These are phyloP conservation scores for Mesorhabditis spiculigera DNA, from an alignment of 2,888 invertebrate genomes.

Conservation along the genomic window DNA sequence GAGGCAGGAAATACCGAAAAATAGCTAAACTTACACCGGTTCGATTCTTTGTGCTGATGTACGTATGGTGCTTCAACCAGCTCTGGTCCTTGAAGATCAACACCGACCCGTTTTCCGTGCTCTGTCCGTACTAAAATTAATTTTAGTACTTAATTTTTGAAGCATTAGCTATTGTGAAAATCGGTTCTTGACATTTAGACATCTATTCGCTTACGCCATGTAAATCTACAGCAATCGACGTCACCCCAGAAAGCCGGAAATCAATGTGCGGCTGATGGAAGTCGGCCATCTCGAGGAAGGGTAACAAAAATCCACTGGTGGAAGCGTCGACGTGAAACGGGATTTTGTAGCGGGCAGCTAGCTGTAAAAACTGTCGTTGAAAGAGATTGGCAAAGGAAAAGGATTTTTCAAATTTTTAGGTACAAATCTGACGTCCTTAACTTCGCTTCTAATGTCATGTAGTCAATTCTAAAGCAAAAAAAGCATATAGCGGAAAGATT, in stretches of 20 bases:
- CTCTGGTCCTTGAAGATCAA: background rate
- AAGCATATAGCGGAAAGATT: background rate
- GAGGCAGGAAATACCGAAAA: too few relatives aligned
- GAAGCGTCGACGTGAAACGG: constrained; percentile 97
- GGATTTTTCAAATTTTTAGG: too few relatives aligned
- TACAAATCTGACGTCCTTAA: background rate
- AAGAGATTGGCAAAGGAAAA: too few relatives aligned
- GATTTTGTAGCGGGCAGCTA: constrained; percentile 68
- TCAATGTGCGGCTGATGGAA: constrained; percentile 77
- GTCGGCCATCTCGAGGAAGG: constrained; percentile 86
- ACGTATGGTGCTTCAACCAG: background rate
- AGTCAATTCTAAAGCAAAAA: background rate
- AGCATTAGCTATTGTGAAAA: too few relatives aligned
- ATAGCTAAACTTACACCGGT: background rate
- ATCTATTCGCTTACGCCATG: background rate
- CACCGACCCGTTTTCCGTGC: background rate
- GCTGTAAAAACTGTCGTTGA: too few relatives aligned
- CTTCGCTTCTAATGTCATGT: background rate
- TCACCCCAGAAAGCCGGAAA: constrained; percentile 80
- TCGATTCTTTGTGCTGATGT: background rate
- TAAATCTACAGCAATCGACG: constrained; percentile 92
- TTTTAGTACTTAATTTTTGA: too few relatives aligned
- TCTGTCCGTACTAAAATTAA: background rate
- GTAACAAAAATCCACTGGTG: constrained; percentile 87
- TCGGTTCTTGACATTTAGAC: too few relatives aligned